These are phyloP conservation scores for Metalampra italica DNA, from an alignment of 2,888 invertebrate genomes.

Conservation along the genomic window DNA sequence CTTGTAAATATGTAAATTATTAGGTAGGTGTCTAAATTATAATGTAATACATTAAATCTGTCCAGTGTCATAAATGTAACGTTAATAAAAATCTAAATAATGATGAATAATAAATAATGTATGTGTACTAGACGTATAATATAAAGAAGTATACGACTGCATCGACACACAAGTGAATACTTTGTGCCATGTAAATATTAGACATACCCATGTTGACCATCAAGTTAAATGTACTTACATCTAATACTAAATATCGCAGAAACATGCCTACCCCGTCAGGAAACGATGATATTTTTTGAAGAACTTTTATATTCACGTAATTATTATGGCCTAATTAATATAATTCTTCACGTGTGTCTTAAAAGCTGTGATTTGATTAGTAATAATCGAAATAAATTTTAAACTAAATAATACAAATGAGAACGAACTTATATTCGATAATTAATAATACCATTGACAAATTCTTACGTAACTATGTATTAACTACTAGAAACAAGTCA, in stretches of 20 bases:
- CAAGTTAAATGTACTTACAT: neutral
- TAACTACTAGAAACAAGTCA: slow-evolving; percentile 54
- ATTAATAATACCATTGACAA: slow-evolving; percentile 3
- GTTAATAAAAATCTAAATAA: slow-evolving; percentile 12
- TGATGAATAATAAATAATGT: slow-evolving; percentile 15
- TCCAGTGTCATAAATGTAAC: slow-evolving; percentile 69
- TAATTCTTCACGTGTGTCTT: too few species aligned
- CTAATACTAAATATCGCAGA: slow-evolving; percentile 1
- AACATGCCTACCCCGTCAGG: too few species aligned
- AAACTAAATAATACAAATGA: neutral
- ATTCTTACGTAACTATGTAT: slow-evolving; percentile 21
- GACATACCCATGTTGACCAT: slow-evolving; percentile 5
- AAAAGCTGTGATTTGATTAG: too few species aligned
- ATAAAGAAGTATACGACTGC: slow-evolving; percentile 3
- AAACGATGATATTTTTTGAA: too few species aligned
- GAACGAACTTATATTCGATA: neutral
- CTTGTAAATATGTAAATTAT: slow-evolving; percentile 69
- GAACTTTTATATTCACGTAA: too few species aligned
- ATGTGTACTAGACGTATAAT: slow-evolving; percentile 14
- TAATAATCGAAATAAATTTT: too few species aligned
- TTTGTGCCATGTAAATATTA: slow-evolving; percentile 62
- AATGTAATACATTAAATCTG: slow-evolving; percentile 35
- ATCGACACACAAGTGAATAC: slow-evolving; percentile 64
- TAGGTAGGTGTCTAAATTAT: slow-evolving; percentile 31
- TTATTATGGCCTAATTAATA: too few species aligned